These are phyloP conservation scores for Oconnorella tubifera DNA, from an alignment of 2,888 invertebrate genomes.

Conservation along the genomic window DNA sequence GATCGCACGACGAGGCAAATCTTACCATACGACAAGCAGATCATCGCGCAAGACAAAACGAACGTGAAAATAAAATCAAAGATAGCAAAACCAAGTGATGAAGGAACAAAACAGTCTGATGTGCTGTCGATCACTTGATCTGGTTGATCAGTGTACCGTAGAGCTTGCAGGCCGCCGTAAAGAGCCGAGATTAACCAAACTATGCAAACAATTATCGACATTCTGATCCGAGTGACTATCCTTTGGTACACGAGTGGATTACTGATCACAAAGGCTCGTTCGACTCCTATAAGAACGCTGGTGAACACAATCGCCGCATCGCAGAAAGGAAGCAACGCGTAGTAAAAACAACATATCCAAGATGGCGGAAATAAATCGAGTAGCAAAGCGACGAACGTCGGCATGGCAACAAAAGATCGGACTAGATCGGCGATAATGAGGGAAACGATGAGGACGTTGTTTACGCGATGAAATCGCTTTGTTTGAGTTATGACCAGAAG, in stretches of 20 bases:
- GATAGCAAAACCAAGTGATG: conserved; percentile 22
- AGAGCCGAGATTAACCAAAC: conserved; percentile 27
- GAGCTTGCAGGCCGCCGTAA: conserved; percentile 26
- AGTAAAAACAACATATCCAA: conserved; percentile 28
- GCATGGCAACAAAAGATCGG: conserved; percentile 23
- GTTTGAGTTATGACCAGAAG: background rate
- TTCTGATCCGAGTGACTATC: conserved; percentile 16
- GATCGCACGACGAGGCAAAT: conserved; percentile 31
- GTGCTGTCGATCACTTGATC: background rate
- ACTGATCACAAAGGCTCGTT: conserved; percentile 31
- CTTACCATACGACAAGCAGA: conserved; percentile 26
- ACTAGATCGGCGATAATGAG: conserved; percentile 26
- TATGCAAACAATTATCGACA: conserved; percentile 17
- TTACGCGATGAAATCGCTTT: conserved; percentile 19
- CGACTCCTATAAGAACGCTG: conserved; percentile 27
- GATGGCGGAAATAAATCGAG: conserved; percentile 2
- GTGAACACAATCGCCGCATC: conserved; percentile 21
- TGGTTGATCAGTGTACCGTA: conserved; percentile 17
- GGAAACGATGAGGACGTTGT: conserved; percentile 30
- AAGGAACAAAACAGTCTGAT: conserved; percentile 20
- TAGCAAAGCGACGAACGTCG: conserved; percentile 22
- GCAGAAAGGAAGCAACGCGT: conserved; percentile 17
- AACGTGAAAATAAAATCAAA: conserved; percentile 27
- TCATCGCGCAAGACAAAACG: conserved; percentile 21
- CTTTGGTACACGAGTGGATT: conserved; percentile 32